Base-by-base conservation (phyloP, 1,140 invertebrate species). In the Camponotus pennsylvanicus region DNA sequence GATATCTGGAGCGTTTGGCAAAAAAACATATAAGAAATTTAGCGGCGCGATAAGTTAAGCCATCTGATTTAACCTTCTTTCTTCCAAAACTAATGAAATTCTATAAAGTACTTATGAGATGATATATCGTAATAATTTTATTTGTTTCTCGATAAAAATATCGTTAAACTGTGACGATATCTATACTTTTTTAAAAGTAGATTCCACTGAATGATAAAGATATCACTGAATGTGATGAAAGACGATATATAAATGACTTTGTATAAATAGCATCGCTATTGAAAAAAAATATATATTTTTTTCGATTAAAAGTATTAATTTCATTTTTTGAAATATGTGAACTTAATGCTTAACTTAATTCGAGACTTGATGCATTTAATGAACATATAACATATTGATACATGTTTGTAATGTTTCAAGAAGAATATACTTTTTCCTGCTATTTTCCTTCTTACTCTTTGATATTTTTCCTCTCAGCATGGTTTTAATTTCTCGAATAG, bases 281-380 rank as follows among this genome's bases (percentile, higher is more conserved):
- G 37, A 27, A 27, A 6, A 13, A 1, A 63, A 15, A 45, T 45
- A n/a, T 42, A 57, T 75, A 18, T 15, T 71, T 34, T 71, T 76
- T 6, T 18, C n/a, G 55, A 61, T 55, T 66, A 18, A 66, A 57
- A n/a, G n/a, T 40, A 40, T 57, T n/a, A 42, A 21, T 57, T 70
- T 42, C 9, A 32, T 8, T 79, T 79, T 37, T 66, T 67, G n/a
- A 59, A 70, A 18, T 34, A 21, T 0, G 11, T 18, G 42, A 49
- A 57, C 69, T 76, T 76, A 76, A 40, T 34, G n/a, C 11, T 32
- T 57, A 57, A 57, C 57, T 57, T 57, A 70, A 70, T 70, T 9
- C 18, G 37, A 79, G 37, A 66, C 66, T 78, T 79, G n/a, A 57
- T 13, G 15, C 34, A 18, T 13, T 40, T 40, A 61, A 57, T n/a